Evolutionary conservation across 2,797 vertebrate species (phyloP), one percentile per base, ranked within the genome.

Genomic region (Amblyopsis hoosieri): DNA sequence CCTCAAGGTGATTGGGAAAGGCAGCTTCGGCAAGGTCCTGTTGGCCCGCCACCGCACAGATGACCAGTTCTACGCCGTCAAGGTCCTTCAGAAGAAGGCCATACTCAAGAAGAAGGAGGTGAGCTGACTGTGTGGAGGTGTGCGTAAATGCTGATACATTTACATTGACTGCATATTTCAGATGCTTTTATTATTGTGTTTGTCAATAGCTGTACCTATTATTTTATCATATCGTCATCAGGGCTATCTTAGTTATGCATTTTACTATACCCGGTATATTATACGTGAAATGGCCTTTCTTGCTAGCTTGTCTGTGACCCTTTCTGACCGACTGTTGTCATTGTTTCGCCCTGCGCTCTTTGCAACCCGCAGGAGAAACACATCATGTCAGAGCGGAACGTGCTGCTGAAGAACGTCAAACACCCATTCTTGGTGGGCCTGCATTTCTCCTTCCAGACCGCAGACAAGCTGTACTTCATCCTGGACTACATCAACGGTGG

Each of bases 51-150:
- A 99, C 78, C 96, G 95, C 66, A 86, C 93, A 1, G 97, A 99
- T 63, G 97, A 98, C 82, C 90, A 94, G 58, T 99, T 99, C 83
- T 99, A 97, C 47, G 98, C 97, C 0, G 97, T 99, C 78, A 99
- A 99, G 90, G 98, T 99, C 53, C 83, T 99, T 42, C 98, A 99
- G 91, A 99, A 99, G 71, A 99, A 99, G 85, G 98, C 97, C n/a
- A 99, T 99, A 81, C 87, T 99, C 61, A 99, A 99, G 85, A 99
- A 99, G 87, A 99, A 99, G 57, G 98, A 99, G 96, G 98, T 98
- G 90, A 72, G 57, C 2, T 14, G 42, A 11, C 3, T 31, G 7
- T 1, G 8, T 15, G n/a, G 29, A 42, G 12, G 45, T 45, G 31
- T 12, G 4, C 23, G 0, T 7, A 23, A 14, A 47, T 1, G 3